These are phyloP conservation scores for Propsilocerus akamusi DNA, from an alignment of 1,140 invertebrate species.

Conservation along the genomic window DNA sequence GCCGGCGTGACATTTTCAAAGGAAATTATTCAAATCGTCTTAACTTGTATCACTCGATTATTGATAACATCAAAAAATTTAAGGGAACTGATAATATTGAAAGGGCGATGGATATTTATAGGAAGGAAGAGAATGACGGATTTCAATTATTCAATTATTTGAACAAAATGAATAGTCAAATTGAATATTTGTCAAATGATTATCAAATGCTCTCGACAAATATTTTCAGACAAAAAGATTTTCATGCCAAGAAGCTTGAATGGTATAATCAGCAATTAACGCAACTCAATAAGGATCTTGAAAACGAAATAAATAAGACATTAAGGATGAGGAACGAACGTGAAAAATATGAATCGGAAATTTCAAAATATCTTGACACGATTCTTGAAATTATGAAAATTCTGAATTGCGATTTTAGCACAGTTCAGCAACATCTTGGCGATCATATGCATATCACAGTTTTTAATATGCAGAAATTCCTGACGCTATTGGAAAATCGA, in stretches of 20 bases:
- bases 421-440: constrained; percentile 10
- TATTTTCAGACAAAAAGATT: constrained; percentile 10
- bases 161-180: constrained; percentile 19
- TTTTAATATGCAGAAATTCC: constrained; percentile 14
- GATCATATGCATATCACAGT: constrained; percentile 16
- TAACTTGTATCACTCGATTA: constrained; percentile 16
- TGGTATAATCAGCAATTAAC: background rate
- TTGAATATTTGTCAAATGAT: constrained; percentile 6
- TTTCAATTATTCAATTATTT: constrained; percentile 21
- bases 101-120: constrained; percentile 18
- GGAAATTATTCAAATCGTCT: constrained; percentile 16
- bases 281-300: constrained; percentile 10
- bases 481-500: constrained; percentile 13
- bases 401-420: constrained; percentile 12
- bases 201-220: too few species aligned
- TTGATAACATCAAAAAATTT: constrained; percentile 17
- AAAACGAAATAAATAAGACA: constrained; percentile 9
- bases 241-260: background rate
- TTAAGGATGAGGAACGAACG: constrained; percentile 8
- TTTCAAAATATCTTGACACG: constrained; percentile 6
- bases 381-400: constrained; percentile 7
- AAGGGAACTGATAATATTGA: constrained; percentile 12
- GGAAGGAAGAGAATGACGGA: constrained; percentile 17
- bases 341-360: constrained; percentile 4
- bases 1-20: constrained; percentile 13